Conservation (phyloP, 2,797 vertebrate genomes). For the Melanotaenia pygmaea region DNA sequence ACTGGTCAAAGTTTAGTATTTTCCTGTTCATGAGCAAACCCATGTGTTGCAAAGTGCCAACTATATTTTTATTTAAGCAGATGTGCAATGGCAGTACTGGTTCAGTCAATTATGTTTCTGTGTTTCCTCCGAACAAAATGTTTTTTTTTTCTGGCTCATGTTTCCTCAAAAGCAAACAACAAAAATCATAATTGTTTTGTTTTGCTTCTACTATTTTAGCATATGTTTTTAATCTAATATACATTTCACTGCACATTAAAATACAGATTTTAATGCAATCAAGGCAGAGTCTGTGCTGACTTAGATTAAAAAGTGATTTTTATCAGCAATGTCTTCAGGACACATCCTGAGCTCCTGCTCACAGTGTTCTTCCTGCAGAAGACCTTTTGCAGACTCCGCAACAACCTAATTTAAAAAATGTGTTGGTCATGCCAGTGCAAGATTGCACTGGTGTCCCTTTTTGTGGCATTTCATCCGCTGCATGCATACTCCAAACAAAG, state of each 20-base stretch:
- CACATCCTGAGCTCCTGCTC: slow-evolving; percentile 47
- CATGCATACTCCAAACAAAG: background rate
- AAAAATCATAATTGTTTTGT: slow-evolving; percentile 21
- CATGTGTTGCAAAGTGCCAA: slow-evolving; percentile 18
- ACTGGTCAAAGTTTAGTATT: slow-evolving; percentile 25
- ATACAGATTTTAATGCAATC: slow-evolving; percentile 52
- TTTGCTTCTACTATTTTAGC: slow-evolving; percentile 30
- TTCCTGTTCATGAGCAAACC: slow-evolving; percentile 34
- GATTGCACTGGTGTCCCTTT: slow-evolving; percentile 9
- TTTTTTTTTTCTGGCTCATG: slow-evolving; percentile 4
- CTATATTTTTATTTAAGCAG: slow-evolving; percentile 26
- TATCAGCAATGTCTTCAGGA: slow-evolving; percentile 63
- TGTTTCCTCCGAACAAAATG: slow-evolving; percentile 25
- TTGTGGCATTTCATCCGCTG: slow-evolving; percentile 10
- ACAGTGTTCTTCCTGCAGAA: slow-evolving; percentile 45
- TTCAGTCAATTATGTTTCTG: slow-evolving; percentile 29
- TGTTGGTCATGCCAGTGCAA: slow-evolving; percentile 15
- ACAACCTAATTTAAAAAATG: slow-evolving; percentile 22
- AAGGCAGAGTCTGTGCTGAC: slow-evolving; percentile 34
- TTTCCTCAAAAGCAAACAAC: slow-evolving; percentile 7
- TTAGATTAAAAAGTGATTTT: slow-evolving; percentile 58
- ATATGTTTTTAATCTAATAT: slow-evolving; percentile 48
- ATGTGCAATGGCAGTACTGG: slow-evolving; percentile 25
- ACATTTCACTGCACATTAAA: slow-evolving; percentile 40
- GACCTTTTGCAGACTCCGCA: slow-evolving; percentile 17